phyloP scores from a whole-genome alignment of 2,888 invertebrate genomes.

The Alsophila aescularia region DNA sequence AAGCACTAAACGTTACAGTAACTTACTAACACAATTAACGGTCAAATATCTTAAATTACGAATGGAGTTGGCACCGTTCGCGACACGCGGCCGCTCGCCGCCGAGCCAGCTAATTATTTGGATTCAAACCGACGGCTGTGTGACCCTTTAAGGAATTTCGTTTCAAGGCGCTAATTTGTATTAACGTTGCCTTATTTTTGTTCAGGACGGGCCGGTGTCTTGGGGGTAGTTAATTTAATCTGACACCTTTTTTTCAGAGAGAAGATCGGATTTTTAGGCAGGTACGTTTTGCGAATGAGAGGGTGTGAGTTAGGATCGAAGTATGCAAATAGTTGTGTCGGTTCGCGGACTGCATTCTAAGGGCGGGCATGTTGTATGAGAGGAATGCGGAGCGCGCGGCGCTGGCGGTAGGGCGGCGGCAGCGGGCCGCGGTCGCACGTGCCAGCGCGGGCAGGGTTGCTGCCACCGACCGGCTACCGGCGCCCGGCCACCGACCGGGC shows the following conservation, averaged over 20 bases:
- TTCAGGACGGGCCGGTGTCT: constrained; percentile 45
- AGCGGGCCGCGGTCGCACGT: constrained; percentile 60
- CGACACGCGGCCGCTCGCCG: constrained; percentile 72
- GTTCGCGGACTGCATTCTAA: constrained; percentile 75
- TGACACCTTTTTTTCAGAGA: constrained; percentile 36
- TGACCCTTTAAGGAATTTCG: constrained; percentile 63
- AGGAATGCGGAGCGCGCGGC: constrained; percentile 70
- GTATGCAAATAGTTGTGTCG: constrained; percentile 74
- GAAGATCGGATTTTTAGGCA: constrained; percentile 23
- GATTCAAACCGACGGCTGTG: constrained; percentile 66
- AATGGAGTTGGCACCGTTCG: constrained; percentile 74
- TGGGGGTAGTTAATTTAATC: constrained; percentile 31
- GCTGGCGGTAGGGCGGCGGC: constrained; percentile 54
- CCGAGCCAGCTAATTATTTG: constrained; percentile 74
- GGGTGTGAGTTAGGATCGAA: constrained; percentile 57
- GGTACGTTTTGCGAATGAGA: constrained; percentile 23
- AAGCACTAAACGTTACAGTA: constrained; percentile 77
- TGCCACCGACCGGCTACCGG: constrained; percentile 12
- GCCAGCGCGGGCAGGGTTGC: constrained; percentile 40
- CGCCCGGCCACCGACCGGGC: constrained; percentile 7
- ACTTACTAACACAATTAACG: constrained; percentile 74
- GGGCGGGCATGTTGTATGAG: constrained; percentile 74
- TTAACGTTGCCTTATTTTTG: constrained; percentile 51
- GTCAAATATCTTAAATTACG: constrained; percentile 79
- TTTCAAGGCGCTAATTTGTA: constrained; percentile 58